These are phyloP conservation scores for Sericinus montela DNA, from an alignment of 2,888 invertebrate genomes.

Conservation along the genomic window DNA sequence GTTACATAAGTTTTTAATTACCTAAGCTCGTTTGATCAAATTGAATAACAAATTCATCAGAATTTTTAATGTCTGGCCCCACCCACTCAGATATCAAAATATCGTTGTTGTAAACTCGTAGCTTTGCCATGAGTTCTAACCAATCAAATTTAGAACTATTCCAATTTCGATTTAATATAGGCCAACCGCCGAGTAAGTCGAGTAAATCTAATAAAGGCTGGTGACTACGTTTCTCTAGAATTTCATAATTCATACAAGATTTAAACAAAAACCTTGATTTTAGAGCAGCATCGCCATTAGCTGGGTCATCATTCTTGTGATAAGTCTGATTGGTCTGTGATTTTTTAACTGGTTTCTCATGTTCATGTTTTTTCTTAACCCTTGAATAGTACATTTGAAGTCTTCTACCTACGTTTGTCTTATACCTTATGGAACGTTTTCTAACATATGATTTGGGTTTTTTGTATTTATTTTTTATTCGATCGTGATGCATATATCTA, in stretches of 20 bases:
- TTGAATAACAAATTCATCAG: slow-evolving; percentile 92
- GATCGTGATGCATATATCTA: background rate
- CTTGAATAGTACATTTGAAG: slow-evolving; percentile 30
- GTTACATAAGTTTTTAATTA: slow-evolving; percentile 21
- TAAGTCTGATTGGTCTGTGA: background rate
- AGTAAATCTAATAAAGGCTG: slow-evolving; percentile 85
- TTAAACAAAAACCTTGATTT: slow-evolving; percentile 92
- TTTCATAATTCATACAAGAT: slow-evolving; percentile 91
- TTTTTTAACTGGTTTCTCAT: slow-evolving; percentile 16
- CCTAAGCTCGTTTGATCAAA: slow-evolving; percentile 93
- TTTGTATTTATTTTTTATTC: slow-evolving; percentile 7
- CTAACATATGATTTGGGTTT: slow-evolving; percentile 3
- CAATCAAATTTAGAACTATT: slow-evolving; percentile 82
- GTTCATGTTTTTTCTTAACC: slow-evolving; percentile 17
- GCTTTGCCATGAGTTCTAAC: slow-evolving; percentile 84
- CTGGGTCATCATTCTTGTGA: slow-evolving; percentile 34
- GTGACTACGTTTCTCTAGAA: slow-evolving; percentile 84
- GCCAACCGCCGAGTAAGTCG: slow-evolving; percentile 92
- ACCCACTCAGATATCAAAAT: slow-evolving; percentile 93
- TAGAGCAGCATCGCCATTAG: slow-evolving; percentile 80
- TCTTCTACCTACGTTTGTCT: slow-evolving; percentile 30
- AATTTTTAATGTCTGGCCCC: slow-evolving; percentile 95
- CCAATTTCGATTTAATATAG: slow-evolving; percentile 85
- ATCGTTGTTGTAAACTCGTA: slow-evolving; percentile 90
- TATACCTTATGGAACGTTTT: slow-evolving; percentile 19